phyloP scores from a whole-genome alignment of 2,888 invertebrate genomes.

The Pegoplata infirma region DNA sequence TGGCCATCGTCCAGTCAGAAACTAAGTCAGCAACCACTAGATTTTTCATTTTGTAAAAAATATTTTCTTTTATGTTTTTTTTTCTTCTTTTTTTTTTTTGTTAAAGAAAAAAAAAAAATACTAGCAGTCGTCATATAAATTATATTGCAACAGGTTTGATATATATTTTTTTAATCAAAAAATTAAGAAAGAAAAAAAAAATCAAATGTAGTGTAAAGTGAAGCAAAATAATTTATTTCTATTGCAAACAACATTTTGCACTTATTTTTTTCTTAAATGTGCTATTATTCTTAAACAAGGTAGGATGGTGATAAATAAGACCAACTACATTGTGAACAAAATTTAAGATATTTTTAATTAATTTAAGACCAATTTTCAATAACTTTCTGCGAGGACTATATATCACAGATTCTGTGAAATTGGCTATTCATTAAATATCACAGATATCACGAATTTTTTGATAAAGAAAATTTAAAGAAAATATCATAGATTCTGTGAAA shows the following conservation, averaged over 20 bases:
- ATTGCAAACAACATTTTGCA: constrained; percentile 19
- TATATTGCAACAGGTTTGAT: constrained; percentile 56
- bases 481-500: too few relatives aligned
- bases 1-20: constrained; percentile 34
- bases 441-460: too few relatives aligned
- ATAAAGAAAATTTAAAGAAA: too few relatives aligned
- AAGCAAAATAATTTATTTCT: constrained; percentile 27
- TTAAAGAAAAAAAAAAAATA: constrained; percentile 10
- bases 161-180: constrained; percentile 46
- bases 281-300: not conserved
- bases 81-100: too few relatives aligned
- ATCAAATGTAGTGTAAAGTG: not conserved
- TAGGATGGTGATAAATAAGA: not conserved
- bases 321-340: too few relatives aligned
- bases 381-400: too few relatives aligned
- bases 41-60: constrained; percentile 28
- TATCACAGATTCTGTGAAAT: too few relatives aligned
- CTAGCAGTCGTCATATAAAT: constrained; percentile 45
- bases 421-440: too few relatives aligned
- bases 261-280: constrained; percentile 7
- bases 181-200: constrained; percentile 18
- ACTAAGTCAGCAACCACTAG: constrained; percentile 1
- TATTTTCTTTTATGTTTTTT: constrained; percentile 47
- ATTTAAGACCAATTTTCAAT: too few relatives aligned
- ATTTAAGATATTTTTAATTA: too few relatives aligned